Evolutionary conservation across 92 coral and sea anemone species (phyloP).

Genomic region (Epizoanthus illoricatus): DNA sequence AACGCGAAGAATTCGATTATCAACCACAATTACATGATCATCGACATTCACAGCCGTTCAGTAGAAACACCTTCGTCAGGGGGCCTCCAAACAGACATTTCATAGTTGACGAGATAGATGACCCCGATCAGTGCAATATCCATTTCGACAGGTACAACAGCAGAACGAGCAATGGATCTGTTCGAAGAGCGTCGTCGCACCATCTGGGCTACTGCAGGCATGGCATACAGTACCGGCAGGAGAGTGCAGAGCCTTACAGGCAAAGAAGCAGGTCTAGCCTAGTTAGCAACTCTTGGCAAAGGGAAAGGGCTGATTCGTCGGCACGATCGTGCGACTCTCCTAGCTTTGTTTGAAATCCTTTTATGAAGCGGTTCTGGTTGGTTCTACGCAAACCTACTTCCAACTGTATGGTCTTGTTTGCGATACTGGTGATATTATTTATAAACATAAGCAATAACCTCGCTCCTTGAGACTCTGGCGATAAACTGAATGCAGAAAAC

Average conservation of each 20-base stretch:
- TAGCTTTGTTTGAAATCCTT: slow-evolving; percentile 13
- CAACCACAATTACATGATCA: not conserved
- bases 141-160: slow-evolving; percentile 32
- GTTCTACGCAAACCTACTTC: not conserved
- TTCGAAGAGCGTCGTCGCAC: slow-evolving; percentile 11
- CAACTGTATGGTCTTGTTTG: too few relatives aligned
- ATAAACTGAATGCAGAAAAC: too few relatives aligned
- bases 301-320: not conserved
- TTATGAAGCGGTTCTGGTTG: not conserved
- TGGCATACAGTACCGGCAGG: slow-evolving; percentile 3
- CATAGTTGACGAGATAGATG: not conserved
- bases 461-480: too few relatives aligned
- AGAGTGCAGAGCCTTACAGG: not conserved
- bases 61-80: not conserved
- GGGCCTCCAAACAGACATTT: not conserved
- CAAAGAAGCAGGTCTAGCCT: not conserved
- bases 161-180: slow-evolving; percentile 28
- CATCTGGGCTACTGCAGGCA: slow-evolving; percentile 7
- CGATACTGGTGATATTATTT: too few relatives aligned
- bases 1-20: not conserved
- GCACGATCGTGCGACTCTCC: slow-evolving; percentile 26
- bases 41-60: not conserved
- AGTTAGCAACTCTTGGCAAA: not conserved
- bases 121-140: slow-evolving; percentile 13
- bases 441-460: too few relatives aligned